Base-by-base conservation (phyloP, 2,113 vertebrate genomes). In the Clupea harengus region DNA sequence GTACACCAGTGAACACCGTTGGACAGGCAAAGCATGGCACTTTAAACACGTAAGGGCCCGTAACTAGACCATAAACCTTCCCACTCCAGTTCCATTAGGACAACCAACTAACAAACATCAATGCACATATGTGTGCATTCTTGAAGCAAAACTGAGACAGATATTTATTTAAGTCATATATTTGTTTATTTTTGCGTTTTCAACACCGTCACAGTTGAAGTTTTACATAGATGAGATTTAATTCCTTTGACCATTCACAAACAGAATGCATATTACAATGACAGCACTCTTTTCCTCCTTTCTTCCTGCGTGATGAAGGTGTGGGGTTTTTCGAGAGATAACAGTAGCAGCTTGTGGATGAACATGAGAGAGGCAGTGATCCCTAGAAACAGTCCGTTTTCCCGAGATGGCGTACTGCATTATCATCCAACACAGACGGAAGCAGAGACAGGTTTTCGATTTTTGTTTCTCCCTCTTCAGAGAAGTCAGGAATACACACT, bases 181-280 rank as follows among this genome's bases (percentile, higher is more conserved):
- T 92, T 96, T 89, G 93, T 97, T 97, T 97, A 78, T 78, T 97
- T 98, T 95, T 95, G 95, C 94, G 93, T 97, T 97, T 93, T 96
- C 94, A 96, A 97, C 96, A 96, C 95, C 94, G 95, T 97, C 97
- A 98, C 97, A 98, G 96, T 96, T 96, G 96, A 95, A 96, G 94
- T 96, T 97, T 96, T 97, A 98, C 96, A 98, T 95, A 94, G 92
- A 96, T 94, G 96, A 95, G 94, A 94, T 93, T 92, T 95, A 32
- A 25, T 75, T 28, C 39, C 25, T 78, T 94, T 92, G 94, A 97
- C 95, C 96, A 96, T 95, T 96, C 96, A 97, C 96, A 97, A 95
- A 97, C 95, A 97, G 94, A 97, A 97, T 95, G 96, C 95, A 97
- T 94, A 95, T 95, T 95, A 94, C 96, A 97, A 96, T 96, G 72